These are phyloP conservation scores for Mesitornis unicolor DNA, from an alignment of 2,113 vertebrate genomes.

Conservation along the genomic window DNA sequence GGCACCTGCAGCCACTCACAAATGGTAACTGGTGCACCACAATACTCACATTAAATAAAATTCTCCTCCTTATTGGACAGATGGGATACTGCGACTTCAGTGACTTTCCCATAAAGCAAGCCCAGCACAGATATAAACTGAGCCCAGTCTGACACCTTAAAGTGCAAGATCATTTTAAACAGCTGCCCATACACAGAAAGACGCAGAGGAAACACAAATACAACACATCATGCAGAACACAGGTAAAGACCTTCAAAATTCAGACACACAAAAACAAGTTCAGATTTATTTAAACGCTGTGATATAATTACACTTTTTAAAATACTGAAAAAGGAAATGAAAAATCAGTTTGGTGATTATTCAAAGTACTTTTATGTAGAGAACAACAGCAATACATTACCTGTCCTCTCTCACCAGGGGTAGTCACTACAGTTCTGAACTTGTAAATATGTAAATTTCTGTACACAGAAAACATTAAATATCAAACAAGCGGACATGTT, in stretches of 20 bases:
- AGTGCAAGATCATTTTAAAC: background rate
- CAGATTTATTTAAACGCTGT: background rate
- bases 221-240: background rate
- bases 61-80: background rate
- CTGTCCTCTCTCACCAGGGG: background rate
- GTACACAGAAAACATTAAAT: background rate
- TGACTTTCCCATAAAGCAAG: background rate
- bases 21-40: background rate
- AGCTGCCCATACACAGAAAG: background rate
- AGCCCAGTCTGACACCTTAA: background rate
- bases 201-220: background rate
- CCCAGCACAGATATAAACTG: background rate
- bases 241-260: background rate
- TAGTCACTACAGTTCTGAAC: background rate
- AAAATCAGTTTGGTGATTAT: background rate
- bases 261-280: background rate
- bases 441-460: background rate
- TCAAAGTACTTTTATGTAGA: background rate
- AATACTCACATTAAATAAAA: background rate
- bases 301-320: background rate
- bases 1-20: background rate
- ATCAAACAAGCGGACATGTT: background rate
- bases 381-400: background rate
- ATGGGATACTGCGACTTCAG: background rate
- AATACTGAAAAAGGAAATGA: background rate